A percentile compares a stretch with the other conserved stretches of the same genome.
phyloP scores from a whole-genome alignment of 2,888 invertebrate species.

The Calameuta idolon region DNA sequence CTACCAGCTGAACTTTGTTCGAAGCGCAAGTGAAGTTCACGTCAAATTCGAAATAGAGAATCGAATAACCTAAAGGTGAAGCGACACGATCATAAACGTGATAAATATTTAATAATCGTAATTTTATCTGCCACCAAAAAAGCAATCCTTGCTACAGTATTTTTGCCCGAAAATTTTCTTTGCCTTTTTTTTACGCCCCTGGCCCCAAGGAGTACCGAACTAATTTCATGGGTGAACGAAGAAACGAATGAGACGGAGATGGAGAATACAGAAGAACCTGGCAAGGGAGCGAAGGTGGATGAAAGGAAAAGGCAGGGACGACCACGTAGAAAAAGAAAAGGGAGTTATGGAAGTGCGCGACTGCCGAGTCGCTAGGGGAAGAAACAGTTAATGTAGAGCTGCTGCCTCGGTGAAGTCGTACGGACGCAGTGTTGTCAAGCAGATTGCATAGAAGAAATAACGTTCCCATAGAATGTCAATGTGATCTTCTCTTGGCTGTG shows the following conservation, averaged over 20 bases:
- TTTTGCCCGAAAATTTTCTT: background rate
- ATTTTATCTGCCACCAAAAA: background rate
- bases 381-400: slow-evolving; percentile 32
- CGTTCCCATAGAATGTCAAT: slow-evolving; percentile 67
- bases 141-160: background rate
- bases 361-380: slow-evolving; percentile 14
- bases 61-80: background rate
- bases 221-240: background rate
- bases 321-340: background rate
- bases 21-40: background rate
- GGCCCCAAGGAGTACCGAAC: background rate
- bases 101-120: background rate
- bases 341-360: background rate
- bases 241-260: background rate
- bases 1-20: background rate
- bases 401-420: slow-evolving; percentile 34
- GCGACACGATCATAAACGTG: background rate
- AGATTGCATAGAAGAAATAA: slow-evolving; percentile 57
- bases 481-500: slow-evolving; percentile 50
- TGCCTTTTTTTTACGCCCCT: background rate
- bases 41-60: slow-evolving; percentile 1
- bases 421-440: slow-evolving; percentile 47
- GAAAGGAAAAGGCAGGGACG: background rate
- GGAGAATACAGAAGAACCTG: background rate
- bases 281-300: background rate